phyloP scores from a whole-genome alignment of 2,888 invertebrate genomes.

The Marronus borbonicus region DNA sequence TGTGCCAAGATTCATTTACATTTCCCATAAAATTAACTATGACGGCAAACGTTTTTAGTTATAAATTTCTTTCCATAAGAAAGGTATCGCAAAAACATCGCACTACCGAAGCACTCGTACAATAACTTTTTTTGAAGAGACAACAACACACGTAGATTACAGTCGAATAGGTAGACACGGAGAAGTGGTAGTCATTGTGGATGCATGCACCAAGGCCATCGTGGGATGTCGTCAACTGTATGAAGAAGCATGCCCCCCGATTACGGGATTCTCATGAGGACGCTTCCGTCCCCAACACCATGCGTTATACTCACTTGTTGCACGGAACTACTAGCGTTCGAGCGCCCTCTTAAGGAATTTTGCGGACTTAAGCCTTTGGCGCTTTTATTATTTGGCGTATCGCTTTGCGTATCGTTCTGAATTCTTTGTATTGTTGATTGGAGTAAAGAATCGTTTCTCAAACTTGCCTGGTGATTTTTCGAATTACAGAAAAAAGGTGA shows the following conservation, averaged over 20 bases:
- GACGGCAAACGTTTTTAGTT: no score
- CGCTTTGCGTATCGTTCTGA: slow-evolving; percentile 85
- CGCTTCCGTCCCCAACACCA: slow-evolving; percentile 10
- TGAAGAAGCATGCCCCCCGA: slow-evolving; percentile 29
- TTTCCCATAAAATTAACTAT: no score
- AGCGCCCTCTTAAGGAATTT: slow-evolving; percentile 77
- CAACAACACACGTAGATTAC: slow-evolving; percentile 37
- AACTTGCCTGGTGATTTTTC: slow-evolving; percentile 63
- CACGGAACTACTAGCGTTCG: slow-evolving; percentile 68
- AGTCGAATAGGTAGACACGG: slow-evolving; percentile 13
- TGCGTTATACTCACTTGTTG: slow-evolving; percentile 66
- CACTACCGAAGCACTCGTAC: background rate
- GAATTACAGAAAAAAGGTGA: slow-evolving; percentile 16
- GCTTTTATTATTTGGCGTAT: slow-evolving; percentile 78
- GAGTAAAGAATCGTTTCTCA: slow-evolving; percentile 76
- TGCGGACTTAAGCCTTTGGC: slow-evolving; percentile 78
- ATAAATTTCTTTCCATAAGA: background rate
- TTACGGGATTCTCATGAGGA: slow-evolving; percentile 12
- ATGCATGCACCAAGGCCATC: slow-evolving; percentile 40
- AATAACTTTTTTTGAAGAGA: slow-evolving; percentile 2
- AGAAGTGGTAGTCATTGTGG: slow-evolving; percentile 20
- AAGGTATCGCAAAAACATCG: background rate
- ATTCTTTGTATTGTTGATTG: slow-evolving; percentile 76
- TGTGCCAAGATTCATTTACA: no score
- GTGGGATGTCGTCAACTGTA: slow-evolving; percentile 22